Evolutionary conservation across 2,797 vertebrate genomes (phyloP), one percentile per base, ranked within the genome.

Genomic region (Acipenser transmontanus): DNA sequence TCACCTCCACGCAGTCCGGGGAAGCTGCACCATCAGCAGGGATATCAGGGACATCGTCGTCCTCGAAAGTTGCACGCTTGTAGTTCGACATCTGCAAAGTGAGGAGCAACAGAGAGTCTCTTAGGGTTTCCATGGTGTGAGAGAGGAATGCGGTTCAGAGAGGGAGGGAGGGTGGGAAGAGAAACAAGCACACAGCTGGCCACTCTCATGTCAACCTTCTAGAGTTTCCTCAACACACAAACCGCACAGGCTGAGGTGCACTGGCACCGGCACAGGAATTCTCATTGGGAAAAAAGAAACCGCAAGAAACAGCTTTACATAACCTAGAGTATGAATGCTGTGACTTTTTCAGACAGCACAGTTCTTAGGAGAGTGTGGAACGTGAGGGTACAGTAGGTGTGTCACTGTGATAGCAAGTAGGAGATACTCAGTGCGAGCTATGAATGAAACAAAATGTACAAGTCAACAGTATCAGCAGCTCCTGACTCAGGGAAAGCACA

Each of bases 21-120:
- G 93, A 94, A 59, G 88, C 52, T 56, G 85, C 82, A 34, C 89
- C 87, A 20, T 96, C 95, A 1, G 77, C 83, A 0, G 84, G 77
- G 7, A 83, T 63, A 57, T 98, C 96, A 0, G 83, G 78, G 47
- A 74, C 88, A 50, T 98, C 96, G 7, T 98, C 96, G 17, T 98
- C 95, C 68, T 92, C 93, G 76, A 99, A 88, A 0, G 93, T 94
- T 69, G 94, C 91, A 72, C 92, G 91, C 71, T 95, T 96, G 77
- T 98, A 98, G 81, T 91, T 94, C 20, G 95, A 91, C 96, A 99
- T 97, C 96, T 98, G 90, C 73, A 67, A 61, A 62, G 60, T 49
- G 49, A 68, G 65, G 14, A 14, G 10, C 14, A 47, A 72, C 50
- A 69, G 7, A 14, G 49, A 65, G 49, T 1, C 14, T 17, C 54